Conservation (phyloP, 1,140 invertebrate species). For the Octopus sinensis region DNA sequence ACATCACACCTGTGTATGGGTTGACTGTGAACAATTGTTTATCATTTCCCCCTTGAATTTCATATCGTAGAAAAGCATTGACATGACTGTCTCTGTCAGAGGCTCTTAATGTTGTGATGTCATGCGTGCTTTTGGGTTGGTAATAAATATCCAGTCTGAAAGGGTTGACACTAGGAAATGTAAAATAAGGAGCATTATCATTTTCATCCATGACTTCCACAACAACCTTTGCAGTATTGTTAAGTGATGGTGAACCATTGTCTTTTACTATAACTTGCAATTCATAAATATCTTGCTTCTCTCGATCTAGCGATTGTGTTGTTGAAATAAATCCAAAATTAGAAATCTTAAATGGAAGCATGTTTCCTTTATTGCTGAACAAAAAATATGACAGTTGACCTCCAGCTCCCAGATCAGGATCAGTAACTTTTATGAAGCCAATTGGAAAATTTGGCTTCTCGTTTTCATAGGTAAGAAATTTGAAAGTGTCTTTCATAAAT, state of each 20-base stretch:
- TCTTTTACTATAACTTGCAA: slow-evolving; percentile 81
- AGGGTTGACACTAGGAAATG: too few species aligned
- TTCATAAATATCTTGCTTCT: slow-evolving; percentile 74
- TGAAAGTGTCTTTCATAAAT: slow-evolving; percentile 37
- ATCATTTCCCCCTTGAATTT: too few species aligned
- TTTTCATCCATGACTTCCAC: slow-evolving; percentile 82
- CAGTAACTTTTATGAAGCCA: slow-evolving; percentile 38
- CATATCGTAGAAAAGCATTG: too few species aligned
- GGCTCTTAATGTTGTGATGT: too few species aligned
- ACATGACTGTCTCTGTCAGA: too few species aligned
- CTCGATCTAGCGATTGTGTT: slow-evolving; percentile 77
- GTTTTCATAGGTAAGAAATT: slow-evolving; percentile 44
- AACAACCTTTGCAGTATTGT: slow-evolving; percentile 67
- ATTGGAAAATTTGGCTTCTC: slow-evolving; percentile 28
- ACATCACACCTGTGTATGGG: too few species aligned
- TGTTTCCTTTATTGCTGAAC: slow-evolving; percentile 27
- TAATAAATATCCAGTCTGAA: too few species aligned
- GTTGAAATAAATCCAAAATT: slow-evolving; percentile 80
- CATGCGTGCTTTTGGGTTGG: too few species aligned
- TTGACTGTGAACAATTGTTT: too few species aligned
- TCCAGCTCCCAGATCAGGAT: slow-evolving; percentile 40
- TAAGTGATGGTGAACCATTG: slow-evolving; percentile 75
- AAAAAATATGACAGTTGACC: slow-evolving; percentile 38
- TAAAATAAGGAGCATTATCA: slow-evolving; percentile 78
- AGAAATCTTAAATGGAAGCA: slow-evolving; percentile 35